phyloP scores from a whole-genome alignment of 2,113 vertebrate genomes.

The Ochotona princeps region DNA sequence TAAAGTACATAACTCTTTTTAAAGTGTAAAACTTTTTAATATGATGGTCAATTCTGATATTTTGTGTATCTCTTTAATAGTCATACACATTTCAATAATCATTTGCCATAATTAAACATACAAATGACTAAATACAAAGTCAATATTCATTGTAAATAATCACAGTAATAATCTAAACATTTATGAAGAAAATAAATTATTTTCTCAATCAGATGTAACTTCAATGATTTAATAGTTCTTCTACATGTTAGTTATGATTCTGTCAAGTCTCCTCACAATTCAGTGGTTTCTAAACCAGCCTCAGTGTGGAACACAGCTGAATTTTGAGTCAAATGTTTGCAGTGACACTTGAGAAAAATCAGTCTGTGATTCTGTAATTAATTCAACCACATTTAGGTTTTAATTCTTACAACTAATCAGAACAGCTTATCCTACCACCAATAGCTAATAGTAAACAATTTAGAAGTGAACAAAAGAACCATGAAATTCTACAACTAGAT shows the following conservation, averaged over 20 bases:
- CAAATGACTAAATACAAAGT: neutral
- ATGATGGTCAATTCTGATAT: neutral
- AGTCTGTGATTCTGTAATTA: neutral
- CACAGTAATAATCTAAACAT: neutral
- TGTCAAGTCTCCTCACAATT: neutral
- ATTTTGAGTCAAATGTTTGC: neutral
- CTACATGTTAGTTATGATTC: neutral
- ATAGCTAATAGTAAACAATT: slow-evolving; percentile 16
- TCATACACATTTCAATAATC: slow-evolving; percentile 14
- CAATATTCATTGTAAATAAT: neutral
- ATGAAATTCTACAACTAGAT: neutral
- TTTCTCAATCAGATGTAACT: neutral
- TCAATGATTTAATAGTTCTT: neutral
- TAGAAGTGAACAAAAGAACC: slow-evolving; percentile 1
- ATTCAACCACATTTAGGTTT: neutral
- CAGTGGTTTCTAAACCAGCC: neutral
- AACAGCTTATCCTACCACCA: neutral
- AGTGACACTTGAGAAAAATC: neutral
- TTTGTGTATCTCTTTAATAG: neutral
- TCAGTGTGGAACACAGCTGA: neutral
- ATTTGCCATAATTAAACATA: neutral
- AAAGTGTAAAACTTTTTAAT: neutral
- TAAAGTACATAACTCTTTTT: neutral
- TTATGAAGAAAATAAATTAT: neutral
- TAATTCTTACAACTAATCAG: slow-evolving; percentile 23